These are phyloP conservation scores for Hyalella azteca DNA, from an alignment of 2,888 invertebrate species.

Conservation along the genomic window DNA sequence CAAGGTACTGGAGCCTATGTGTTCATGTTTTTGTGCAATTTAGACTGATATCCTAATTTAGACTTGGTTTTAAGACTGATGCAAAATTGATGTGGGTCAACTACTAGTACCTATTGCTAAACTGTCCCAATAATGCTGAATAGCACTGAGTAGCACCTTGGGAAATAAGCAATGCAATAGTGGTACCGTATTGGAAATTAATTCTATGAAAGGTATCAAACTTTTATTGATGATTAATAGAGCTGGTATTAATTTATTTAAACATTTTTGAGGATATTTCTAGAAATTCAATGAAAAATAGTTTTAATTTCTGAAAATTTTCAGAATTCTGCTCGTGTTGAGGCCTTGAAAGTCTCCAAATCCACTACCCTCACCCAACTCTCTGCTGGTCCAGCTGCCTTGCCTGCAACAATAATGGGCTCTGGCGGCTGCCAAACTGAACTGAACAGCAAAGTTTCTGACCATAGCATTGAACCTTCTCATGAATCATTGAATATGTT, in stretches of 20 bases:
- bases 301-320: neutral
- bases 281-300: neutral
- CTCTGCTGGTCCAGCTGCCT: neutral
- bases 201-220: neutral
- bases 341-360: neutral
- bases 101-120: neutral
- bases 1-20: neutral
- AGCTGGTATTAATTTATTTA: neutral
- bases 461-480: neutral
- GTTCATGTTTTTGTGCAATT: neutral
- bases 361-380: neutral
- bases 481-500: neutral
- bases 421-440: neutral
- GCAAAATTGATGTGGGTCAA: neutral
- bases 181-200: neutral
- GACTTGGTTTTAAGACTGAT: neutral
- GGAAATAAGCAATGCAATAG: neutral
- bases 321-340: neutral
- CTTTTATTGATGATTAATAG: neutral
- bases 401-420: neutral
- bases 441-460: neutral
- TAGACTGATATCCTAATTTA: neutral
- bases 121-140: neutral
- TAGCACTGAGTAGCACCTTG: neutral
- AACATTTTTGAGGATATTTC: neutral